phyloP scores from a whole-genome alignment of 2,113 vertebrate species.

The Numenius arquata region DNA sequence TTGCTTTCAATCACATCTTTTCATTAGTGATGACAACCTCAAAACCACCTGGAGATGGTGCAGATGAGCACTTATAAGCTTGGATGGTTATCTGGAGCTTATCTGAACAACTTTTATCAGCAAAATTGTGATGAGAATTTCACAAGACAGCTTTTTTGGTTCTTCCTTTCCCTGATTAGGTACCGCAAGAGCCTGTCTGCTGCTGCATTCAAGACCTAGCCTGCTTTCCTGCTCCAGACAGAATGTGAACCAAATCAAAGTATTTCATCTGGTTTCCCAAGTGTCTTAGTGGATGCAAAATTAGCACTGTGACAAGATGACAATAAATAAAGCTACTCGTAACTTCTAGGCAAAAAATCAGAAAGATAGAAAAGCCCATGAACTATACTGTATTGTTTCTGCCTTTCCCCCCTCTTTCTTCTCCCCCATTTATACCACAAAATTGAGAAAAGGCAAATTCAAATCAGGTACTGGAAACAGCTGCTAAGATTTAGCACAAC shows the following conservation, averaged over 20 bases:
- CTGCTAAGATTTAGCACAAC: not conserved
- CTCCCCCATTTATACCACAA: not conserved
- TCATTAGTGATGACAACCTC: conserved; percentile 47
- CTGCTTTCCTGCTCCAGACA: not conserved
- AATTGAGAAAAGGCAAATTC: not conserved
- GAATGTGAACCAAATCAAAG: not conserved
- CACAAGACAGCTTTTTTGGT: not conserved
- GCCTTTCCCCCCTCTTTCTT: rapidly evolving
- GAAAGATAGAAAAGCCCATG: not conserved
- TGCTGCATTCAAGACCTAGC: not conserved
- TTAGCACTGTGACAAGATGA: not conserved
- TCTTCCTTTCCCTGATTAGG: not conserved
- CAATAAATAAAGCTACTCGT: not conserved
- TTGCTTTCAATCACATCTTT: conserved; percentile 41
- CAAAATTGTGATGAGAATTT: conserved; percentile 25
- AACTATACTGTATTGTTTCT: not conserved
- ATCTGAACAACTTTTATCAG: conserved; percentile 40
- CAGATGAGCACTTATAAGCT: conserved; percentile 32
- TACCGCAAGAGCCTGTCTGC: not conserved
- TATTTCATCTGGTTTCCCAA: not conserved
- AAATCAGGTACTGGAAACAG: not conserved
- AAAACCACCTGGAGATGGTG: conserved; percentile 45
- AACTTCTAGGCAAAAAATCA: not conserved
- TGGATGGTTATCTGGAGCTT: conserved; percentile 53
- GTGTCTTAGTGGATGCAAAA: not conserved